Evolutionary conservation across 2,113 vertebrate genomes (phyloP).

Genomic region (Coryphaenoides rupestris): DNA sequence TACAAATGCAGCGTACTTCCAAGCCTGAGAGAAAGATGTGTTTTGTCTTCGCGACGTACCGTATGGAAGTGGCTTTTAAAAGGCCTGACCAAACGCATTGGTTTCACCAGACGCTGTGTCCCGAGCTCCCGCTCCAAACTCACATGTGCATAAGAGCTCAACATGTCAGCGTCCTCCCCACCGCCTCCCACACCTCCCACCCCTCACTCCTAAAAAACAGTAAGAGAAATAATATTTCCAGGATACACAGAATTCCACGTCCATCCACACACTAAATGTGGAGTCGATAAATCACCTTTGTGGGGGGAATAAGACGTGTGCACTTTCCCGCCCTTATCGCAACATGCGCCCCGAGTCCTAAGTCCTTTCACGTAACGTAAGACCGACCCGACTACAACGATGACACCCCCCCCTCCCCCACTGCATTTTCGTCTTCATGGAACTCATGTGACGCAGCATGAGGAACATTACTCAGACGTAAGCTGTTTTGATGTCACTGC

Average conservation of each 20-base stretch:
- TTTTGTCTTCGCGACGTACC: constrained; percentile 39
- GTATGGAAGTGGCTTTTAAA: constrained; percentile 58
- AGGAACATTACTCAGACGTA: too few species aligned
- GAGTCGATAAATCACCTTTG: constrained; percentile 9
- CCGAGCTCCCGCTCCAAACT: constrained; percentile 24
- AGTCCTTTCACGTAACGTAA: too few species aligned
- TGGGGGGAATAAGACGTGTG: constrained; percentile 3
- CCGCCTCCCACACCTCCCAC: background rate
- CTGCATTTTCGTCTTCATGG: too few species aligned
- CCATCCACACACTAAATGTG: constrained; percentile 1
- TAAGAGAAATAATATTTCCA: constrained; percentile 29
- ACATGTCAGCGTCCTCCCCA: constrained; percentile 29
- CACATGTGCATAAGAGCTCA: constrained; percentile 64
- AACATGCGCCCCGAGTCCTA: too few species aligned
- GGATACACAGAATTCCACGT: constrained; percentile 21
- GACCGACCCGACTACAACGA: too few species aligned
- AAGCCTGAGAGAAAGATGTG: constrained; percentile 31
- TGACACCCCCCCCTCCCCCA: too few species aligned
- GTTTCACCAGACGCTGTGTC: constrained; percentile 55
- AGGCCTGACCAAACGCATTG: constrained; percentile 52
- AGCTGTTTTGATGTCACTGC: too few species aligned
- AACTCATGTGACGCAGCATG: too few species aligned
- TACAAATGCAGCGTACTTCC: constrained; percentile 26
- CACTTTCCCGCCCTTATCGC: background rate
- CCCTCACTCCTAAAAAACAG: background rate